Conservation (phyloP, 35 echinoderm and acorn worm genomes). For the Ptychodera flava region DNA sequence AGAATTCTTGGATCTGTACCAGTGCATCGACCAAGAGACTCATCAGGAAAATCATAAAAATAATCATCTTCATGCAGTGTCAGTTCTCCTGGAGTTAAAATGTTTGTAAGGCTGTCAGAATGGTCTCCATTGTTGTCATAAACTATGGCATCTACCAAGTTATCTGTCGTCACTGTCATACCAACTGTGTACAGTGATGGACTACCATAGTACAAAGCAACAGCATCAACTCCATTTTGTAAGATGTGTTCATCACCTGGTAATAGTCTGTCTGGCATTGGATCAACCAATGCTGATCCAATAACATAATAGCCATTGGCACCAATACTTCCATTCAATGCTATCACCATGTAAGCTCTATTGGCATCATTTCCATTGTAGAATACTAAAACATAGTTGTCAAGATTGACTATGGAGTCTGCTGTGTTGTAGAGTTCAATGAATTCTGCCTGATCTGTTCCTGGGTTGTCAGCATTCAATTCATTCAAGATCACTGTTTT, state of each 20-base stretch:
- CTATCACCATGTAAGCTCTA: constrained; percentile 44
- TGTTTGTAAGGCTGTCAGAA: constrained; percentile 25
- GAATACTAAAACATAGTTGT: constrained; percentile 69
- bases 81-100: constrained; percentile 58
- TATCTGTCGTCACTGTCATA: constrained; percentile 42
- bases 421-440: constrained; percentile 79
- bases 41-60: constrained; percentile 32
- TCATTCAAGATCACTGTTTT: constrained; percentile 61
- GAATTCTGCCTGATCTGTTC: constrained; percentile 58
- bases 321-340: constrained; percentile 30
- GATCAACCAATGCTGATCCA: constrained; percentile 48
- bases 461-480: constrained; percentile 51
- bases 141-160: constrained; percentile 82
- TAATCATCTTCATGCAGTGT: constrained; percentile 57
- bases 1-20: constrained; percentile 47
- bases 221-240: constrained; percentile 68
- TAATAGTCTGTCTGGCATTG: constrained; percentile 48
- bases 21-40: constrained; percentile 65
- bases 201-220: constrained; percentile 64
- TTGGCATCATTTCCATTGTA: constrained; percentile 53
- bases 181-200: constrained; percentile 21
- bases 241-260: constrained; percentile 25
- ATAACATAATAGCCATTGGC: constrained; percentile 51
- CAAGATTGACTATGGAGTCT: constrained; percentile 30
- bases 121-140: constrained; percentile 54